Conservation (phyloP, 2,113 vertebrate species). For the Leucopternis melanops region DNA sequence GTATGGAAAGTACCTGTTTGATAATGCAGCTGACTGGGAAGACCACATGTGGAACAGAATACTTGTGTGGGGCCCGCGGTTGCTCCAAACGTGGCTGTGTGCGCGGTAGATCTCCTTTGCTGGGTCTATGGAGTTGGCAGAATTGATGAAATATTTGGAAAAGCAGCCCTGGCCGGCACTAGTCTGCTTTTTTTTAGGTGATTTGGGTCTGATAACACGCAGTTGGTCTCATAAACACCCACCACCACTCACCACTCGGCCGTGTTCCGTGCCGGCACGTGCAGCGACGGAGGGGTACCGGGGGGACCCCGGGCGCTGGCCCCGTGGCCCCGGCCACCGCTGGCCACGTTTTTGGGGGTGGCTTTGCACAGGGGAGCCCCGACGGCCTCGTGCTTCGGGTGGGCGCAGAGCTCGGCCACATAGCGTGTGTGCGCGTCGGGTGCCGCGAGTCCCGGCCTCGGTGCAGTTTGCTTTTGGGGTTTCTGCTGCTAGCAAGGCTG, state of each 20-base stretch:
- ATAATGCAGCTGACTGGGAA: not conserved
- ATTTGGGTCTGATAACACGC: not conserved
- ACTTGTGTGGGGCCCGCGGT: not conserved
- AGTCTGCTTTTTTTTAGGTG: not conserved
- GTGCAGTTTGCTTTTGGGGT: not conserved
- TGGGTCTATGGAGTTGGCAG: too few species aligned
- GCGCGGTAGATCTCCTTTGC: not conserved
- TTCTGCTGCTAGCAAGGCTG: not conserved
- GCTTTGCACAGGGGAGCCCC: not conserved
- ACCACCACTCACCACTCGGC: rapidly evolving
- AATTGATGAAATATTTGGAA: rapidly evolving
- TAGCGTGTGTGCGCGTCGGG: rapidly evolving
- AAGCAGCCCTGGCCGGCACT: not conserved
- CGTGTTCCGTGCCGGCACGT: not conserved
- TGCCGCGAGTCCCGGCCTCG: rapidly evolving
- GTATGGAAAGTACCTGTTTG: not conserved
- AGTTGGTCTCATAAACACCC: not conserved
- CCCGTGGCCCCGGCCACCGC: not conserved
- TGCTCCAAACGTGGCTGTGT: rapidly evolving
- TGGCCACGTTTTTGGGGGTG: not conserved
- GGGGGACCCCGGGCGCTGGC: not conserved
- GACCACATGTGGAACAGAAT: not conserved
- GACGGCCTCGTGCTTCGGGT: not conserved
- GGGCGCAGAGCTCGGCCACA: not conserved
- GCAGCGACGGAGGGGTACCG: too few species aligned